Evolutionary conservation across 2,113 vertebrate species (phyloP).

Genomic region (Mionectes macconnelli): DNA sequence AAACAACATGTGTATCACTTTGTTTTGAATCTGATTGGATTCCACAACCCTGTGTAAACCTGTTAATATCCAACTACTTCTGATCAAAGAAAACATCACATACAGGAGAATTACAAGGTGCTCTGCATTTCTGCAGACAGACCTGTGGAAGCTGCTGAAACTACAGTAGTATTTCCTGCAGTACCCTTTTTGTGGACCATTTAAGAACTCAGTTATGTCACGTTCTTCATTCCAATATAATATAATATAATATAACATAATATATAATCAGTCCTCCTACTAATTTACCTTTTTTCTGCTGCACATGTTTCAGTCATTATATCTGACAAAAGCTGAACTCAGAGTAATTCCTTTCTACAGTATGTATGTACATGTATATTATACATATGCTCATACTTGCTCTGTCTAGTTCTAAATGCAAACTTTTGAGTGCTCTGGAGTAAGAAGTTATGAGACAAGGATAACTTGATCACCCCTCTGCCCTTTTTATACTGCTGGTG

Average conservation of each 20-base stretch:
- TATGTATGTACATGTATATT: background rate
- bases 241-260: background rate
- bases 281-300: background rate
- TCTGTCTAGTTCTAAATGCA: background rate
- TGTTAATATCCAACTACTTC: background rate
- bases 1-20: background rate
- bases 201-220: background rate
- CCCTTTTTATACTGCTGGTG: background rate
- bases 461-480: conserved; percentile 12
- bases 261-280: background rate
- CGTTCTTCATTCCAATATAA: background rate
- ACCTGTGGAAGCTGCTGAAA: background rate
- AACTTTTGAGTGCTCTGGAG: background rate
- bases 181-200: background rate
- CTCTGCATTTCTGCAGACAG: background rate
- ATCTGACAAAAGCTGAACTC: background rate
- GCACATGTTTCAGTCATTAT: background rate
- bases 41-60: background rate
- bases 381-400: background rate
- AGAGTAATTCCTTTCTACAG: background rate
- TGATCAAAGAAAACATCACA: background rate
- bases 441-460: background rate
- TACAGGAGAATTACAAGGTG: background rate
- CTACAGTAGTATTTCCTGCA: background rate
- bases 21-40: background rate